Evolutionary conservation across 2,888 invertebrate species (phyloP).

Genomic region (Mimas tiliae): DNA sequence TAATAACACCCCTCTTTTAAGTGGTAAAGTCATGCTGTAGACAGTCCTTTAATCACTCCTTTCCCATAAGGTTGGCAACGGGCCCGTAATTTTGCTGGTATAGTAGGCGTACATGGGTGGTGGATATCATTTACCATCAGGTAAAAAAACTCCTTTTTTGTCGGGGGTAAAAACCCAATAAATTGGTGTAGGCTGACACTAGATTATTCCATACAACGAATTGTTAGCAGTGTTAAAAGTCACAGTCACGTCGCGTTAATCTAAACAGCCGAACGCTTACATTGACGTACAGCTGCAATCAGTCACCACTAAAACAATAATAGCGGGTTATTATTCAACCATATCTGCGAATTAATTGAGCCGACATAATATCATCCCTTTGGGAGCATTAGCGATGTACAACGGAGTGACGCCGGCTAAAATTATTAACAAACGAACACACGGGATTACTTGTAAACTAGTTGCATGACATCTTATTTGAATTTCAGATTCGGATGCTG

Average conservation of each 20-base stretch:
- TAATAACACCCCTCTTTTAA: too few relatives aligned
- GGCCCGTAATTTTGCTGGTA: too few relatives aligned
- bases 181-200: not conserved
- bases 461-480: conserved; percentile 74
- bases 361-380: conserved; percentile 40
- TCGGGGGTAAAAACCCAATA: too few relatives aligned
- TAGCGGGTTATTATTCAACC: conserved; percentile 20
- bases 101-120: too few relatives aligned
- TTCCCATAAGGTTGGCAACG: too few relatives aligned
- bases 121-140: too few relatives aligned
- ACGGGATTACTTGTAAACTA: conserved; percentile 63
- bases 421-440: conserved; percentile 62
- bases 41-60: too few relatives aligned
- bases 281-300: conserved; percentile 12
- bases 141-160: too few relatives aligned
- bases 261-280: conserved; percentile 5
- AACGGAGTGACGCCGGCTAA: conserved; percentile 37
- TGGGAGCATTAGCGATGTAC: conserved; percentile 33
- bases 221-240: not conserved
- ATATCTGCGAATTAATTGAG: conserved; percentile 32
- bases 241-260: not conserved
- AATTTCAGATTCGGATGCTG: conserved; percentile 78
- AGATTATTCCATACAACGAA: not conserved
- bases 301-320: conserved; percentile 27
- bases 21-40: too few relatives aligned